phyloP scores from a whole-genome alignment of 2,888 invertebrate species.

The Rhingia rostrata region DNA sequence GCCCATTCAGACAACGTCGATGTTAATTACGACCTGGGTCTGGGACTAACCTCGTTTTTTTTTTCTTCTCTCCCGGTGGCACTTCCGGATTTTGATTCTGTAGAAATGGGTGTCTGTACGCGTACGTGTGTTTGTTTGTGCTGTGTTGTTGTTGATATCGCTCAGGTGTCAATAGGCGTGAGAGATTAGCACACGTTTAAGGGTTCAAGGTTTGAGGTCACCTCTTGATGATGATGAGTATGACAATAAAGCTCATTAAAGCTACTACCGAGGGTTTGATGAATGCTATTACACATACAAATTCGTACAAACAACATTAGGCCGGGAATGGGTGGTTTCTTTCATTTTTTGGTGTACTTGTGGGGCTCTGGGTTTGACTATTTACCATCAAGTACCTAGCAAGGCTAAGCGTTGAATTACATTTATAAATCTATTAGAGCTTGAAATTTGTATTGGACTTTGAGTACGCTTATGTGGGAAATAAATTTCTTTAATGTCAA shows the following conservation, averaged over 20 bases:
- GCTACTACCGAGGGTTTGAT: constrained; percentile 17
- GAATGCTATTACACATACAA: not conserved
- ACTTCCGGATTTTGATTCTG: constrained; percentile 30
- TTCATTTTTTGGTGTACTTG: not conserved
- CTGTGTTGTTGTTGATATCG: not conserved
- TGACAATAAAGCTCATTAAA: constrained; percentile 50
- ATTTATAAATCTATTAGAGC: not conserved
- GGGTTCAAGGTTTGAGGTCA: constrained; percentile 26
- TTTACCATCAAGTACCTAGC: not conserved
- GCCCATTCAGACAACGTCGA: constrained; percentile 57
- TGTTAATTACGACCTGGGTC: constrained; percentile 56
- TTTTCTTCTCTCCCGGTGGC: constrained; percentile 14
- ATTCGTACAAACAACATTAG: not conserved
- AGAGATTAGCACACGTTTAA: not conserved
- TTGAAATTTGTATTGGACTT: not conserved
- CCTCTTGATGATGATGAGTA: constrained; percentile 13
- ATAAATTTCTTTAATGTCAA: constrained; percentile 28
- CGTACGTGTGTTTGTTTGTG: not conserved
- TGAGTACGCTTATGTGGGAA: constrained; percentile 14
- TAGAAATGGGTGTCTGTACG: constrained; percentile 2
- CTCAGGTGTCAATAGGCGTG: constrained; percentile 45
- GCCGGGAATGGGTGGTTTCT: not conserved
- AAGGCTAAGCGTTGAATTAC: constrained; percentile 6
- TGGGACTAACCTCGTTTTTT: constrained; percentile 49
- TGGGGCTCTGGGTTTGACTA: not conserved